A percentile compares a stretch with the other conserved stretches of the same genome.
Evolutionary conservation across 2,797 vertebrate genomes (phyloP).

Genomic region (Peromyscus eremicus): DNA sequence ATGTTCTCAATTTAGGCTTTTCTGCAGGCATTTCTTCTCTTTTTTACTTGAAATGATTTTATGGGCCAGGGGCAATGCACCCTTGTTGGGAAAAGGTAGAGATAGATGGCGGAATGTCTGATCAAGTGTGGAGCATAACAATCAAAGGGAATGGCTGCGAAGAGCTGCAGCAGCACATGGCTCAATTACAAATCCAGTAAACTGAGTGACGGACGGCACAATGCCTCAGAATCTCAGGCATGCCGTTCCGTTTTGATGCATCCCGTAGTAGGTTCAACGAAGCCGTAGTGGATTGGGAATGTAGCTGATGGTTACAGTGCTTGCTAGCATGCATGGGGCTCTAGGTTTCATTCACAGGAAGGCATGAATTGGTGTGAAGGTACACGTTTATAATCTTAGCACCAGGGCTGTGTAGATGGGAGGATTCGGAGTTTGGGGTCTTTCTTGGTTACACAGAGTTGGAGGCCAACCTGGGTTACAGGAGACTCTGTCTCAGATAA

Average conservation of each 20-base stretch:
- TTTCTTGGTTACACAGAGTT: background rate
- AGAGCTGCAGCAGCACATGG: no score
- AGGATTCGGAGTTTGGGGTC: background rate
- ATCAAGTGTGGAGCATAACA: background rate
- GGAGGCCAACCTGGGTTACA: background rate
- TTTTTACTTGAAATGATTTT: conserved; percentile 32
- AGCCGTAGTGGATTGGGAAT: background rate
- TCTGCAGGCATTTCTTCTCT: conserved; percentile 23
- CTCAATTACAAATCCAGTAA: background rate
- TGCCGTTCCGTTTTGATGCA: background rate
- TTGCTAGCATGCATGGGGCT: background rate
- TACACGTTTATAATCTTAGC: background rate
- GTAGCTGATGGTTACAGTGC: background rate
- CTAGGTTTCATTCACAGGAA: background rate
- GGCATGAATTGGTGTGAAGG: background rate
- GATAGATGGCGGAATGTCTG: background rate
- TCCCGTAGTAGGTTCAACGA: background rate
- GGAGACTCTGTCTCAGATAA: background rate
- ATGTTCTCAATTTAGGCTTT: background rate
- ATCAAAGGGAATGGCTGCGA: background rate
- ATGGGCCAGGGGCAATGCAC: background rate
- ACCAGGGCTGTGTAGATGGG: background rate
- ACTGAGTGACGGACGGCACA: background rate
- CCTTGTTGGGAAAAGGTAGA: background rate
- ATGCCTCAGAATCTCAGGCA: background rate